These are phyloP conservation scores for Gerris lacustris DNA, from an alignment of 2,888 invertebrate genomes.

Conservation along the genomic window DNA sequence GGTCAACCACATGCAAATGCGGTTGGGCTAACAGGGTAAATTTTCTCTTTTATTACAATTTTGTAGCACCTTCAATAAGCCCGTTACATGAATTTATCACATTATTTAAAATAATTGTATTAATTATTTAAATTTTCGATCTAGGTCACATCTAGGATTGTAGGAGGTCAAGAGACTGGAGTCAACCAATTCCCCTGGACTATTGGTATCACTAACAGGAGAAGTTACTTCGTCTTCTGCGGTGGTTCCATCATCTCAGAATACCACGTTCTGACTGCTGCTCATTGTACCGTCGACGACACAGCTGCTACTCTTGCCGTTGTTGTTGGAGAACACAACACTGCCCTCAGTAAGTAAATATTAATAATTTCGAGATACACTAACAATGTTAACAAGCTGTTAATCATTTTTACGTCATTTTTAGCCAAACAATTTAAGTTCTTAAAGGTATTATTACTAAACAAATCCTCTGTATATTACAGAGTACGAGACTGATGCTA, in stretches of 20 bases:
- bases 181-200: constrained; percentile 10
- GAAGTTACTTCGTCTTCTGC: not conserved
- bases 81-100: no score
- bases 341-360: not conserved
- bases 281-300: constrained; percentile 7
- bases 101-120: not conserved
- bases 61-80: no score
- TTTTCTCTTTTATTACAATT: no score
- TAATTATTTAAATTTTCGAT: not conserved
- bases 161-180: constrained; percentile 8
- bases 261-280: constrained; percentile 11
- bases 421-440: not conserved
- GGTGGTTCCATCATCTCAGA: constrained; percentile 7
- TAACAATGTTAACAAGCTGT: not conserved
- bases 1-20: no score
- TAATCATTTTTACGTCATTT: not conserved
- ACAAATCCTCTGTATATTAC: no score
- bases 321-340: constrained; percentile 7
- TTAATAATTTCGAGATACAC: not conserved
- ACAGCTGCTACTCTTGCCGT: not conserved
- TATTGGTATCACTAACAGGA: not conserved
- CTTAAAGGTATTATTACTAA: no score
- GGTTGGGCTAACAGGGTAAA: no score
- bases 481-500: constrained; percentile 4
- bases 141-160: not conserved